phyloP scores from a whole-genome alignment of 2,888 invertebrate species.

The Scotopteryx bipunctaria region DNA sequence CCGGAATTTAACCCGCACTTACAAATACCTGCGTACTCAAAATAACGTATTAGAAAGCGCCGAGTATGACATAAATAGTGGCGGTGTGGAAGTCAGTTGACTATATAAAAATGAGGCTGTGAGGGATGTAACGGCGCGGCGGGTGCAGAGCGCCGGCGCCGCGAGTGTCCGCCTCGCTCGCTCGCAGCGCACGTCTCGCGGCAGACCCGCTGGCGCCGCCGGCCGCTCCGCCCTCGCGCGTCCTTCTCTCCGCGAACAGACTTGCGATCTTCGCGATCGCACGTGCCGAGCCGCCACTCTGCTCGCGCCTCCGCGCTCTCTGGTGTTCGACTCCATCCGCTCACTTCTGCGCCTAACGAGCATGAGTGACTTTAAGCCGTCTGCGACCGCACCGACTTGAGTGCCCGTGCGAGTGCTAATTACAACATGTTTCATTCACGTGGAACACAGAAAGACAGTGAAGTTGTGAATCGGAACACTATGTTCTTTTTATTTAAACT shows the following conservation, averaged over 20 bases:
- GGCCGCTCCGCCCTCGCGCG: conserved; percentile 43
- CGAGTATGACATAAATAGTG: conserved; percentile 81
- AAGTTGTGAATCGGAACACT: conserved; percentile 54
- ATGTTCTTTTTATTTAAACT: conserved; percentile 57
- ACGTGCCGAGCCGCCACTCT: conserved; percentile 37
- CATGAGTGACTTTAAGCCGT: conserved; percentile 57
- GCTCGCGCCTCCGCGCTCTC: conserved; percentile 21
- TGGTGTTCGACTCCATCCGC: conserved; percentile 30
- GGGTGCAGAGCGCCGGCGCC: conserved; percentile 78
- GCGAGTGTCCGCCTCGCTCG: conserved; percentile 56
- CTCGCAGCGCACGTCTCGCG: conserved; percentile 58
- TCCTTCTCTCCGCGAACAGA: conserved; percentile 29
- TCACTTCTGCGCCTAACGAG: conserved; percentile 43
- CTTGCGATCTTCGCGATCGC: conserved; percentile 40
- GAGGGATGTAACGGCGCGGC: conserved; percentile 65
- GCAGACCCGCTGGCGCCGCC: conserved; percentile 74
- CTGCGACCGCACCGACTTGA: conserved; percentile 52
- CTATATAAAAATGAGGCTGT: conserved; percentile 81
- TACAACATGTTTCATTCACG: conserved; percentile 63
- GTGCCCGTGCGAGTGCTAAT: conserved; percentile 62
- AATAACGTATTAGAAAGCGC: conserved; percentile 77
- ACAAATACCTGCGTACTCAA: conserved; percentile 74
- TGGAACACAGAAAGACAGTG: conserved; percentile 53
- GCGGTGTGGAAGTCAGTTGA: conserved; percentile 80
- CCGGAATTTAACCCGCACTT: conserved; percentile 67